Percentiles rank a stretch among this genome's conserved stretches.
These are phyloP conservation scores for Monomorium pharaonis DNA, from an alignment of 1,140 invertebrate species.

Conservation along the genomic window DNA sequence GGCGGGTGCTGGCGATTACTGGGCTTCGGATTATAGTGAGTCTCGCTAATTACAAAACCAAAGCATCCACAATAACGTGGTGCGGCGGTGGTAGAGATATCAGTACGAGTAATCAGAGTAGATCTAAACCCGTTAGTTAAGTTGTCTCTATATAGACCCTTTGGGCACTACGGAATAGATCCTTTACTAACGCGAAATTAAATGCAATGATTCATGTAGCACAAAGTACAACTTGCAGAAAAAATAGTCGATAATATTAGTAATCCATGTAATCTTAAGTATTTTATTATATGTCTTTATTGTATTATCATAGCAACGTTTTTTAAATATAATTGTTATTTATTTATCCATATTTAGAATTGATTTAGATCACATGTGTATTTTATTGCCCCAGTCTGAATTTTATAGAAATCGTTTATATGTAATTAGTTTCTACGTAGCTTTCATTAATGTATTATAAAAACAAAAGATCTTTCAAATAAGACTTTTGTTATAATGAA, in stretches of 20 bases:
- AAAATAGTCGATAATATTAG: neutral
- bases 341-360: neutral
- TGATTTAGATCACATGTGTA: conserved; percentile 10
- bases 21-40: conserved; percentile 84
- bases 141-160: neutral
- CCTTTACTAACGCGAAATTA: conserved; percentile 20
- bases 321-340: neutral
- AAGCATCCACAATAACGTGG: conserved; percentile 57
- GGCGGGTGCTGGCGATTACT: conserved; percentile 83
- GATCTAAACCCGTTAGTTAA: conserved; percentile 60
- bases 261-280: neutral
- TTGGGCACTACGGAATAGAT: neutral
- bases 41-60: conserved; percentile 74
- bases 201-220: neutral
- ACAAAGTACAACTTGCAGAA: neutral
- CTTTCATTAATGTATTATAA: neutral
- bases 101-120: conserved; percentile 63
- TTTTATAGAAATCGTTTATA: neutral
- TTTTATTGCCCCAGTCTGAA: neutral
- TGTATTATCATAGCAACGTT: neutral
- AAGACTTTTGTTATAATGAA: neutral
- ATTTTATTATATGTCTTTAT: neutral
- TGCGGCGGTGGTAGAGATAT: conserved; percentile 52
- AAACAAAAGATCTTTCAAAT: neutral
- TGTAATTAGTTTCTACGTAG: conserved; percentile 2